Evolutionary conservation across 23 tunicate genomes (phyloP), one percentile per base, ranked within the genome.

Genomic region (Halocynthia aurantium): DNA sequence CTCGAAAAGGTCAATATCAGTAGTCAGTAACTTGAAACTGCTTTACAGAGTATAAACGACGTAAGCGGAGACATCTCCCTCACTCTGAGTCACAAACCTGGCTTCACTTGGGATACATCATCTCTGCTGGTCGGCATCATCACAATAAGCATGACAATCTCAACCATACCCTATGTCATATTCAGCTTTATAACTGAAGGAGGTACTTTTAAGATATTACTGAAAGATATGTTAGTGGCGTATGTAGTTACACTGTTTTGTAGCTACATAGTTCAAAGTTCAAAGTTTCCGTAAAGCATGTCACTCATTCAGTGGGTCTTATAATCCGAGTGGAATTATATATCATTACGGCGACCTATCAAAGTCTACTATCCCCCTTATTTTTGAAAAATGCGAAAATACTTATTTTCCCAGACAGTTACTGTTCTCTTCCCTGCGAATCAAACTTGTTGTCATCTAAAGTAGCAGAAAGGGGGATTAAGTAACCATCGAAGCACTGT

Each of bases 121-220:
- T 89, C 88, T 6, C 54, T 89, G 6, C 84, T 83, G 51, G 96
- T 87, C 0, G 80, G 81, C 20, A 75, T 89, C 51, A 89, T 89
- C 15, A 84, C 96, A 8, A 7, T 80, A 10, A 84, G 66, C 52
- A 80, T 89, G 88, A 84, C 96, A 53, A 51, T 84, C 13, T 89
- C 96, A 57, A 78, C 96, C 6, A 17, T 89, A 7, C 96, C 96
- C 2, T 89, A 75, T 57, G 84, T 89, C 52, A 62, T 89, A 5
- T 89, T 84, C 77, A 84, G 75, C 49, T 89, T 84, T 22, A 70
- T 83, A 40, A 84, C 88, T 44, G 96, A 89, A 70, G 77, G 69
- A 80, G 96, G 96, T 88, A 54, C 76, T 66, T 78, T 50, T 60
- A 1, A 60, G 4, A 15, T 31, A 31, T 31, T 4, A 31, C 44